These are phyloP conservation scores for Plebejus argus DNA, from an alignment of 2,888 invertebrate species.

Conservation along the genomic window DNA sequence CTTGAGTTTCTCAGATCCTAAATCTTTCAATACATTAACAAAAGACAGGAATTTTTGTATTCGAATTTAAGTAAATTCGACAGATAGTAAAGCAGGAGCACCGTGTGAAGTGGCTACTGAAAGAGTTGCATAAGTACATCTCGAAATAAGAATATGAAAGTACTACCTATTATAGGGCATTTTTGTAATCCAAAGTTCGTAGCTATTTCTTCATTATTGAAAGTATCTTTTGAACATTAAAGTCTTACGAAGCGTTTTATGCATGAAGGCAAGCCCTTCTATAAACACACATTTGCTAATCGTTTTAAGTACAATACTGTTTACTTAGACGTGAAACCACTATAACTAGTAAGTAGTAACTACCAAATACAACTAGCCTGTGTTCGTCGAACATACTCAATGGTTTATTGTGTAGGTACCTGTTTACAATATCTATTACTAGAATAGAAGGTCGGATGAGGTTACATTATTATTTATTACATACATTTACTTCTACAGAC, in stretches of 20 bases:
- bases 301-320: neutral
- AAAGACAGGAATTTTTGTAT: no score
- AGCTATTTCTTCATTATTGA: no score
- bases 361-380: neutral
- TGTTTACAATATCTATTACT: slow-evolving; percentile 27
- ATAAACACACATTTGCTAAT: neutral
- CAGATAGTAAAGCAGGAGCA: no score
- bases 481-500: neutral
- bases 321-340: neutral
- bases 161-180: no score
- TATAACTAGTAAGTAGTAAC: neutral
- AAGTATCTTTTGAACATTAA: neutral
- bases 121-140: no score
- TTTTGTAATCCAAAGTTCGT: no score
- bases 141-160: no score
- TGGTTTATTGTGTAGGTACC: slow-evolving; percentile 12
- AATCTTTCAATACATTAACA: no score
- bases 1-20: no score
- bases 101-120: no score
- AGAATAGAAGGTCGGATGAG: slow-evolving; percentile 18
- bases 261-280: neutral
- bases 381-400: slow-evolving; percentile 5
- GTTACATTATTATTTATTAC: slow-evolving; percentile 10
- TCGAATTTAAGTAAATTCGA: no score
- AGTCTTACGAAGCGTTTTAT: neutral